Conservation (phyloP, 1,140 invertebrate species). For the Spodoptera frugiperda region DNA sequence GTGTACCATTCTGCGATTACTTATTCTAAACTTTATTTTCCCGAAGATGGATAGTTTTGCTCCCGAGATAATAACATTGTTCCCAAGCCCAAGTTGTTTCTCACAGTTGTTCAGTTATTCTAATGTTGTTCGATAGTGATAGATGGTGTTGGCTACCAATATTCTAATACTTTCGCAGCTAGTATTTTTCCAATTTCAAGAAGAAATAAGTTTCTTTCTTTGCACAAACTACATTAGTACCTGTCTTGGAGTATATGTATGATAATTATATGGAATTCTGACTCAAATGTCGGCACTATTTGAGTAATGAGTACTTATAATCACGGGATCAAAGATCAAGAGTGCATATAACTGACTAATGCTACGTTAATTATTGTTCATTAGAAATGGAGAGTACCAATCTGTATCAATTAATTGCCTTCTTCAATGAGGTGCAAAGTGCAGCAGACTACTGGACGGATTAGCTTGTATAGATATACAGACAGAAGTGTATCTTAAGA, state of each 20-base stretch:
- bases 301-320: background rate
- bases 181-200: too few relatives aligned
- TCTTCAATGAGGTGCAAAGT: too few relatives aligned
- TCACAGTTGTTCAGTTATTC: background rate
- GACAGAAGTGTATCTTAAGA: too few relatives aligned
- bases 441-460: too few relatives aligned
- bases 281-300: background rate
- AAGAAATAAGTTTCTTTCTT: too few relatives aligned
- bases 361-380: background rate
- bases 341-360: slow-evolving; percentile 2
- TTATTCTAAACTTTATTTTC: background rate
- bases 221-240: too few relatives aligned
- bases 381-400: slow-evolving; percentile 10
- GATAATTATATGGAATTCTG: too few relatives aligned
- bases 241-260: too few relatives aligned
- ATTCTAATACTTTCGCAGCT: too few relatives aligned
- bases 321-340: slow-evolving; percentile 13
- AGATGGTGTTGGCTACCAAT: background rate
- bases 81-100: background rate
- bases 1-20: background rate
- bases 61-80: too few relatives aligned
- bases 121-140: background rate
- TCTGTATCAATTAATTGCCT: too few relatives aligned
- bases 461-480: too few relatives aligned
- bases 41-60: background rate